Evolutionary conservation across 92 coral and sea anemone species (phyloP), one percentile per base, ranked within the genome.

Genomic region (Epizoanthus stellaris): DNA sequence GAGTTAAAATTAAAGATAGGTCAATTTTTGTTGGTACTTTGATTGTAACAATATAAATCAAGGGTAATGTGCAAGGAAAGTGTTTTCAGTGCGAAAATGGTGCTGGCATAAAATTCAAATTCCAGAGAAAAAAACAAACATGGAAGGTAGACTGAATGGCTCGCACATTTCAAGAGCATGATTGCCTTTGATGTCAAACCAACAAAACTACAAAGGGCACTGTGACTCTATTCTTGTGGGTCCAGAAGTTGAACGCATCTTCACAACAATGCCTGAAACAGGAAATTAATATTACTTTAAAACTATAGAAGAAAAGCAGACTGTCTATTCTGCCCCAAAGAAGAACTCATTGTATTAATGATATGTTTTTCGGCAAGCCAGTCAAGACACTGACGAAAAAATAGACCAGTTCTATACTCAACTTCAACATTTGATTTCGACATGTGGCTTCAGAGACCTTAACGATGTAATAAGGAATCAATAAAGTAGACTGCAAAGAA

Each of bases 251-350:
- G 75, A 73, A 73, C 42, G 6, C 23, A 49, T 73, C 8, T 53
- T 73, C 23, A 45, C 79, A 39, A 82, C 79, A 23, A 19, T 45
- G 38, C 64, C 63, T 42, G 76, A 82, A 57, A 82, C 76, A 68
- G 77, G 86, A 71, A 62, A n/a, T 5, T 30, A 82, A 67, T 77
- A 82, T 53, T 77, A 82, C 30, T 82, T 39, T 17, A 52, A 82
- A 23, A 66, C 42, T 43, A 66, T 77, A 19, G 86, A 66, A 82
- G 76, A 47, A 23, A 49, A 45, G 10, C 65, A 67, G 61, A 63
- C 67, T 49, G 76, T 63, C 15, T 68, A 81, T 67, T 80, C 61
- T 80, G 73, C 85, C 72, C 73, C 77, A 4, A 73, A 73, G 53
- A 73, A 73, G 15, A 73, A 73, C 23, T 40, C 56, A 40, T 8